These are phyloP conservation scores for Drosophila macrospina DNA, from an alignment of 2,888 invertebrate genomes.

Conservation along the genomic window DNA sequence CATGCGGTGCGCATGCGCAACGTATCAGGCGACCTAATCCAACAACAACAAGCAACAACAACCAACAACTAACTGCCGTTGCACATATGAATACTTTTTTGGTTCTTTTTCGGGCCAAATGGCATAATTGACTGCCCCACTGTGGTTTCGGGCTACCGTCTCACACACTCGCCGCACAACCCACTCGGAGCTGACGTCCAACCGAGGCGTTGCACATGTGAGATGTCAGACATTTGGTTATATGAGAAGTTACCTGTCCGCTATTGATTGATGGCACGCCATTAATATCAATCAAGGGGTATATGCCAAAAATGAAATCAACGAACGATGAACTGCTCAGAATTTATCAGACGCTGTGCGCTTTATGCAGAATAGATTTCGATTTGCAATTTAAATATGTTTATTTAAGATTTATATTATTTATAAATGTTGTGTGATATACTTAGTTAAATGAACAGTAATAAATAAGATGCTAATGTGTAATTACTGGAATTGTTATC, in stretches of 20 bases:
- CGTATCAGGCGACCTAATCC: conserved; percentile 37
- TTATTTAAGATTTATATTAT: too few species aligned
- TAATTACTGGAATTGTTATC: too few species aligned
- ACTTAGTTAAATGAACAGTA: too few species aligned
- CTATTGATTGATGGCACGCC: conserved; percentile 69
- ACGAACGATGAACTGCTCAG: conserved; percentile 8
- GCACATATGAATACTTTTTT: conserved; percentile 15
- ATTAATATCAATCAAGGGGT: conserved; percentile 69
- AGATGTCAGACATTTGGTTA: conserved; percentile 37
- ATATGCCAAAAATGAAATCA: conserved; percentile 36
- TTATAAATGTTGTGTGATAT: too few species aligned
- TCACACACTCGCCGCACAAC: conserved; percentile 14
- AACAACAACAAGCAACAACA: conserved; percentile 40
- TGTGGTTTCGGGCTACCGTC: conserved; percentile 53
- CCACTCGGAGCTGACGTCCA: conserved; percentile 26
- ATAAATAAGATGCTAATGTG: too few species aligned
- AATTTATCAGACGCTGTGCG: conserved; percentile 1
- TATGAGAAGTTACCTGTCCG: conserved; percentile 23
- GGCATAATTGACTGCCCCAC: conserved; percentile 74
- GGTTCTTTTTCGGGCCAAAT: conserved; percentile 69
- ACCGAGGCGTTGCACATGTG: conserved; percentile 42
- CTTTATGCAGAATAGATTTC: too few species aligned
- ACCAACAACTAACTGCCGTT: conserved; percentile 38
- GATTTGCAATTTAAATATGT: too few species aligned
- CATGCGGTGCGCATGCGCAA: conserved; percentile 78